Base-by-base conservation (phyloP, 2,113 vertebrate species). In the Micronisus gabar region DNA sequence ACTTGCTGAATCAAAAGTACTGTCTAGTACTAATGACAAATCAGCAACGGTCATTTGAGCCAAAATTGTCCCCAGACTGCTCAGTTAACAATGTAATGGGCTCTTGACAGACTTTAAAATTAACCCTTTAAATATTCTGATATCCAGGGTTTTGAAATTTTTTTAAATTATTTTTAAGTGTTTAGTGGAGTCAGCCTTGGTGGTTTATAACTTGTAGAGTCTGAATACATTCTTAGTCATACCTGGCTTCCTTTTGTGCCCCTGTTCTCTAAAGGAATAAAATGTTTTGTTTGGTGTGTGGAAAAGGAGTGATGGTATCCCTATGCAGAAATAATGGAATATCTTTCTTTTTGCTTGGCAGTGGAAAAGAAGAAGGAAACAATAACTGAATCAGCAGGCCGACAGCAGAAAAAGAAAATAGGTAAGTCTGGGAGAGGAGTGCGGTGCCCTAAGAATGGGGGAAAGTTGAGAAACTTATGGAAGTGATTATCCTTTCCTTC, bases 361-460 rank as follows among this genome's bases (percentile, higher is more conserved):
- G 99, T 99, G 95, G 99, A 99, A 97, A 99, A 99, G 98, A 99
- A 99, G 97, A 99, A 99, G 93, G 99, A 99, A 98, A 99, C 99
- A 0, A 99, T 99, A 95, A 99, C 99, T 58, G 99, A 99, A 96
- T 99, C 99, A 82, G 99, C 99, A 78, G 99, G 99, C 41, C 98
- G 99, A 56, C 99, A 99, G 72, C 99, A 99, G 93, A 99, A 99
- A 95, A 99, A 99, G 97, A 99, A 99, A 96, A 99, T 99, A 85
- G 99, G 99, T 99, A 98, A 98, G 98, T 25, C 23, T 86, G 68
- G 50, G 26, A 78, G 27, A 75, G 38, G 32, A 45, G 16, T 10
- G 10, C 0, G 1, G 13, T 68, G 14, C 16, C 50, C 53, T 23
- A 63, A 19, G 53, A 61, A 14, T n/a, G 23, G 10, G 81, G 45